phyloP scores from a whole-genome alignment of 2,888 invertebrate genomes.

The Oconnorella tubifera region DNA sequence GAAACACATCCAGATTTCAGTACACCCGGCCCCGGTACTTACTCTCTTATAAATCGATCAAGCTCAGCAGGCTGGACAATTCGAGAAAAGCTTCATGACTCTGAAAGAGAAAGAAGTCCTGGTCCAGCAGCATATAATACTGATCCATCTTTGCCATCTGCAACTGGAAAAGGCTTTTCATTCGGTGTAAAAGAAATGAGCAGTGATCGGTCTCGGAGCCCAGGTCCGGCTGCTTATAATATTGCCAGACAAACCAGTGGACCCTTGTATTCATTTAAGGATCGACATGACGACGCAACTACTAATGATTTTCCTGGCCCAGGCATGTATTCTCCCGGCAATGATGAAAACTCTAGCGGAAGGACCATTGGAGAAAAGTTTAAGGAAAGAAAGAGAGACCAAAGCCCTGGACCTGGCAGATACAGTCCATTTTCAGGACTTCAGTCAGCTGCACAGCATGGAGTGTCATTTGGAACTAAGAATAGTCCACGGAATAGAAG shows the following conservation, averaged over 20 bases:
- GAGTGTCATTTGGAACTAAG: slow-evolving; percentile 2
- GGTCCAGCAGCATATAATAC: slow-evolving; percentile 12
- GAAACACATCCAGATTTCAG: not conserved
- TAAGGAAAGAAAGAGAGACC: not conserved
- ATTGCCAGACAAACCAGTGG: not conserved
- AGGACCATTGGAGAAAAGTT: not conserved
- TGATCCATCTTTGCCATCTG: not conserved
- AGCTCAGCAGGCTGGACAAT: slow-evolving; percentile 2
- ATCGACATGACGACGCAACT: not conserved
- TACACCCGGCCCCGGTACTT: slow-evolving; percentile 1
- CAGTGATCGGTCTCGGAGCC: too few species aligned
- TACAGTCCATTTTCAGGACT: not conserved
- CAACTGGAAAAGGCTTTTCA: not conserved
- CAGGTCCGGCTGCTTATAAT: not conserved
- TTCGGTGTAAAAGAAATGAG: too few species aligned
- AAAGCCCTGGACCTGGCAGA: not conserved
- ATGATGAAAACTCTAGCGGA: not conserved
- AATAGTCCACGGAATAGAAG: not conserved
- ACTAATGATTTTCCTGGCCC: not conserved
- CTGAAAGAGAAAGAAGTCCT: not conserved
- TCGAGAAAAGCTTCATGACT: not conserved
- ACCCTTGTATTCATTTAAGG: not conserved
- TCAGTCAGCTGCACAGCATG: not conserved
- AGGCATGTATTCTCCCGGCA: not conserved
- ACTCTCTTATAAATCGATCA: not conserved